Evolutionary conservation across 35 echinoderm and acorn worm genomes (phyloP).

Genomic region (Apostichopus californicus): DNA sequence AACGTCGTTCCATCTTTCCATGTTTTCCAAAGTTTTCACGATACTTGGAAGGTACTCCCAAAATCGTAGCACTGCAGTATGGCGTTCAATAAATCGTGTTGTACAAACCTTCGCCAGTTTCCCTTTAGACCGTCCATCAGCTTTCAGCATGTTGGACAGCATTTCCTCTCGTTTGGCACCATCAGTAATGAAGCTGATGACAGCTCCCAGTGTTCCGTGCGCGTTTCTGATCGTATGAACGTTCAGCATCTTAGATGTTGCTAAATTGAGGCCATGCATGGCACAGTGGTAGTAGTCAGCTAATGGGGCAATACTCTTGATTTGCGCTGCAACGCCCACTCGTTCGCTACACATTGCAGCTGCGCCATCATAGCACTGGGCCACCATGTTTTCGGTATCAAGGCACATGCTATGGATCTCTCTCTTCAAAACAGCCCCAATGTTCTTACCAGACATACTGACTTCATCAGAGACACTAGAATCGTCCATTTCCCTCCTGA

Average conservation of each 20-base stretch:
- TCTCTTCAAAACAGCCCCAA: constrained; percentile 29
- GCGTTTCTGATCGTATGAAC: constrained; percentile 11
- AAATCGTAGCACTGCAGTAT: constrained; percentile 24
- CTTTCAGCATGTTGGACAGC: constrained; percentile 36
- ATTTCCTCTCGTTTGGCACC: constrained; percentile 33
- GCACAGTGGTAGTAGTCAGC: constrained; percentile 39
- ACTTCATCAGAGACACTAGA: neutral
- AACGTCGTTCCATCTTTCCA: constrained; percentile 38
- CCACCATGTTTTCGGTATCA: constrained; percentile 19
- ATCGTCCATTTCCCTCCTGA: neutral
- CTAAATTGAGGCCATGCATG: constrained; percentile 21
- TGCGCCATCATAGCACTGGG: constrained; percentile 35
- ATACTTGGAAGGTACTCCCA: constrained; percentile 39
- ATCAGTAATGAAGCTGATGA: constrained; percentile 39
- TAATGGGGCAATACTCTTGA: constrained; percentile 30
- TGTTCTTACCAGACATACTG: constrained; percentile 26
- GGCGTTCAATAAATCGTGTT: constrained; percentile 34
- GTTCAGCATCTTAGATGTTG: constrained; percentile 12
- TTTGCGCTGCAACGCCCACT: constrained; percentile 34
- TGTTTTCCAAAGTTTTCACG: constrained; percentile 29
- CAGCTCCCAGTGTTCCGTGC: neutral
- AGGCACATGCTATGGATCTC: constrained; percentile 10
- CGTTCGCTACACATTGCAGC: constrained; percentile 45
- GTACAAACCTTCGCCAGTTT: constrained; percentile 36
- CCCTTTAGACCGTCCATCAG: constrained; percentile 43